These are phyloP conservation scores for Amblyjoppa proteus DNA, from an alignment of 2,888 invertebrate genomes.

Conservation along the genomic window DNA sequence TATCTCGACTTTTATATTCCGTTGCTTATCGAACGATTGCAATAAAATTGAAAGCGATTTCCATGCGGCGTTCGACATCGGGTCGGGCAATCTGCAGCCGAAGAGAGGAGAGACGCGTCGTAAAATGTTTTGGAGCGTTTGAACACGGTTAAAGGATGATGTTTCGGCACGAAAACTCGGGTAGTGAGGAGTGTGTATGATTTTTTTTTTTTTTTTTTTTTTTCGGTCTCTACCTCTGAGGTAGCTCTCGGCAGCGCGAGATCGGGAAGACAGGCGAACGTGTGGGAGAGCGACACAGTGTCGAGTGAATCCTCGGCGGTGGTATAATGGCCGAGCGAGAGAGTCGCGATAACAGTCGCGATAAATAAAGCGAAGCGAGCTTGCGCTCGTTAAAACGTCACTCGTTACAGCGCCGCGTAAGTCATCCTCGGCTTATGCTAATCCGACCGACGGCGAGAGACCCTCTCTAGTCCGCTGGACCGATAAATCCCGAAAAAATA, in stretches of 20 bases:
- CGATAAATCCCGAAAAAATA: constrained; percentile 82
- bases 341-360: constrained; percentile 73
- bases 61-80: constrained; percentile 15
- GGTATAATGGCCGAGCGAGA: constrained; percentile 39
- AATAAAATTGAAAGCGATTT: constrained; percentile 43
- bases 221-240: constrained; percentile 38
- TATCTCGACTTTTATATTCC: constrained; percentile 39
- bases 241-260: constrained; percentile 37
- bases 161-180: constrained; percentile 21
- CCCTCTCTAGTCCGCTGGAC: constrained; percentile 67
- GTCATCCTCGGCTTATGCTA: constrained; percentile 80
- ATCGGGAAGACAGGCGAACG: constrained; percentile 40
- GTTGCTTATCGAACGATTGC: constrained; percentile 29
- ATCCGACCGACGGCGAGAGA: constrained; percentile 69
- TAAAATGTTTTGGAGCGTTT: constrained; percentile 42
- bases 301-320: constrained; percentile 42
- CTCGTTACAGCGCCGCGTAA: constrained; percentile 74
- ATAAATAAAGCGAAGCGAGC: constrained; percentile 78
- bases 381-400: constrained; percentile 81
- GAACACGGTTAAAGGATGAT: constrained; percentile 33
- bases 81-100: background rate
- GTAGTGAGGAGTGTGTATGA: constrained; percentile 21
- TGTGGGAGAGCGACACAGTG: constrained; percentile 57
- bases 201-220: constrained; percentile 39
- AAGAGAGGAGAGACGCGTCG: constrained; percentile 36